Conservation (phyloP, 1,140 invertebrate genomes). For the Xylocopa sonorina region DNA sequence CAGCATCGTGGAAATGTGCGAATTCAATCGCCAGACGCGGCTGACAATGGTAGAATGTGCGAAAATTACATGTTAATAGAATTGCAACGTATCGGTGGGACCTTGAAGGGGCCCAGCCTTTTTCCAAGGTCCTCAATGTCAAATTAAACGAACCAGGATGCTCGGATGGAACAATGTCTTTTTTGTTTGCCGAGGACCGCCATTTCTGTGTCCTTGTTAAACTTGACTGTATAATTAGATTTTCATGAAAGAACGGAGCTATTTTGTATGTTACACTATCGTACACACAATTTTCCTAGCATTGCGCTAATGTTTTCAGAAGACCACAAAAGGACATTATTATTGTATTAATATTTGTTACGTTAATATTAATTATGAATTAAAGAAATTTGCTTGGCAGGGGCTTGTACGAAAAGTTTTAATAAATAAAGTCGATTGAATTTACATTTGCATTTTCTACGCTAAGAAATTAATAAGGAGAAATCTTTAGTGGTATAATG, state of each 20-base stretch:
- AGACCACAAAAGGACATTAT: too few species aligned
- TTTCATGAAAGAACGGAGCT: neutral
- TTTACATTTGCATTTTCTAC: too few species aligned
- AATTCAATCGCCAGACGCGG: slow-evolving; percentile 51
- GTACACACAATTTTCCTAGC: too few species aligned
- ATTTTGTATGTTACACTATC: neutral
- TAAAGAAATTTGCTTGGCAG: too few species aligned
- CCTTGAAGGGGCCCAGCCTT: slow-evolving; percentile 39
- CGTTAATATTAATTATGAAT: too few species aligned
- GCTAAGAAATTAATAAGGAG: too few species aligned
- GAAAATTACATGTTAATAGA: slow-evolving; percentile 48
- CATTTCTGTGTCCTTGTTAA: neutral
- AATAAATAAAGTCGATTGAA: too few species aligned
- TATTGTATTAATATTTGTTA: too few species aligned
- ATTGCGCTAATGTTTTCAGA: too few species aligned
- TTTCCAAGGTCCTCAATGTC: slow-evolving; percentile 23
- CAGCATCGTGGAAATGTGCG: slow-evolving; percentile 43
- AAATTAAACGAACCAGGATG: slow-evolving; percentile 3
- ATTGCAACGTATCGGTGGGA: slow-evolving; percentile 10
- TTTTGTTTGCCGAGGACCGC: slow-evolving; percentile 21
- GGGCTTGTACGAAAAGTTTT: too few species aligned
- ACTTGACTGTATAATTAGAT: neutral
- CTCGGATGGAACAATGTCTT: neutral
- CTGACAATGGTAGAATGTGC: slow-evolving; percentile 53
- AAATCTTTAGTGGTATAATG: too few species aligned